Conservation (phyloP, 2,888 invertebrate species). For the Lochmaea crataegi region DNA sequence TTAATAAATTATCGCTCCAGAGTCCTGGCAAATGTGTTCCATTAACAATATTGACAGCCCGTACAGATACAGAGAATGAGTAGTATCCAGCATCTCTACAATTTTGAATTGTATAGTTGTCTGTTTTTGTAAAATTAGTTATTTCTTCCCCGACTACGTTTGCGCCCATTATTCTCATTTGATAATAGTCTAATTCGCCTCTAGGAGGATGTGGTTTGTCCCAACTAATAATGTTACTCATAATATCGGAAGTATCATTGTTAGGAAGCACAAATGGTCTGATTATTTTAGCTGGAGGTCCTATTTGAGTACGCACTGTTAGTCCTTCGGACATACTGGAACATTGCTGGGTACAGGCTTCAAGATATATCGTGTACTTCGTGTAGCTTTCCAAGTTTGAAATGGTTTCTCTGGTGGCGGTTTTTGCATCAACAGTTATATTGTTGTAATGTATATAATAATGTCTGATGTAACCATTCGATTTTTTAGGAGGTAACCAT, state of each 20-base stretch:
- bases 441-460: conserved; percentile 64
- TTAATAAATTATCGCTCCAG: conserved; percentile 59
- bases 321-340: conserved; percentile 66
- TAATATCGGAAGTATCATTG: conserved; percentile 61
- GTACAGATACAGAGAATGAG: conserved; percentile 55
- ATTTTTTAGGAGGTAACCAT: conserved; percentile 78
- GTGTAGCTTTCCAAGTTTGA: conserved; percentile 70
- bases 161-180: conserved; percentile 63
- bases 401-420: conserved; percentile 20
- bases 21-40: conserved; percentile 54
- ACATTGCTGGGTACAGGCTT: conserved; percentile 78
- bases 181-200: conserved; percentile 67
- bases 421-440: conserved; percentile 25
- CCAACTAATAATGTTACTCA: conserved; percentile 66
- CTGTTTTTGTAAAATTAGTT: conserved; percentile 34
- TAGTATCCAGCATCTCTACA: conserved; percentile 54
- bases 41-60: conserved; percentile 60
- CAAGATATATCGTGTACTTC: conserved; percentile 76
- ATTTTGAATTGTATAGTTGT: conserved; percentile 43
- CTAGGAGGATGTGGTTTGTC: conserved; percentile 62
- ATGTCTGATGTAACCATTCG: conserved; percentile 79
- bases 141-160: conserved; percentile 16
- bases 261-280: conserved; percentile 62
- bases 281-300: conserved; percentile 58
- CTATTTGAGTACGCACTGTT: conserved; percentile 62